These are phyloP conservation scores for Drosophila neocordata DNA, from an alignment of 1,140 invertebrate species.

Conservation along the genomic window DNA sequence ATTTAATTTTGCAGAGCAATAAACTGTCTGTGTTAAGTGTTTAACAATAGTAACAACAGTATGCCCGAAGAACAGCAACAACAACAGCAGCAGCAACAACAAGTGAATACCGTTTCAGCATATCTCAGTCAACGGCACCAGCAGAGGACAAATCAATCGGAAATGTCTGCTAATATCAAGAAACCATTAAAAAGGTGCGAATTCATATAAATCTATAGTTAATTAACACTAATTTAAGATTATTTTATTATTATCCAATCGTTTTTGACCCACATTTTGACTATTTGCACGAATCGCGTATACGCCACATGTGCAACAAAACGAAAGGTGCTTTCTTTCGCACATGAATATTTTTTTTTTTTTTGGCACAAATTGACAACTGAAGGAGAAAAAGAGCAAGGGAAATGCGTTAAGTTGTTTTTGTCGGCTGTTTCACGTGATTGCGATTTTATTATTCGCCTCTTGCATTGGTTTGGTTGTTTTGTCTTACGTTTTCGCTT, in stretches of 20 bases:
- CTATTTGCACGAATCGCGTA: constrained; percentile 58
- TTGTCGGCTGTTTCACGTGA: background rate
- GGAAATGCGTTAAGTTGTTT: background rate
- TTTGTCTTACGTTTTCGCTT: background rate
- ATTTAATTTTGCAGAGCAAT: constrained; percentile 13
- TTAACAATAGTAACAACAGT: constrained; percentile 39
- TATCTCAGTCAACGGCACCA: constrained; percentile 21
- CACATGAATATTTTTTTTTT: constrained; percentile 30
- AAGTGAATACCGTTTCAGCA: background rate
- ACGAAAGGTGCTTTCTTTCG: constrained; percentile 4
- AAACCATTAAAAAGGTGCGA: constrained; percentile 56
- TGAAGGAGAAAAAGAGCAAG: background rate
- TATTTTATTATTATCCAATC: constrained; percentile 18
- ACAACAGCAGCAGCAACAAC: background rate
- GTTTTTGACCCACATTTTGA: constrained; percentile 60
- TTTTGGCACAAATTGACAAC: constrained; percentile 20
- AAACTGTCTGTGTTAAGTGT: constrained; percentile 25
- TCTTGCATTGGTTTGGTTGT: background rate
- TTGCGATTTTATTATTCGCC: background rate
- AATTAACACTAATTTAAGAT: constrained; percentile 37
- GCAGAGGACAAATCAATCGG: constrained; percentile 6
- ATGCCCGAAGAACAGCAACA: constrained; percentile 35
- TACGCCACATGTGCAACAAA: constrained; percentile 54
- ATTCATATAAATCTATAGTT: constrained; percentile 15
- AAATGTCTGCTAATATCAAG: constrained; percentile 36